Percentiles rank a stretch among this genome's conserved stretches.
Conservation (phyloP, 2,113 vertebrate species). For the Camelus dromedarius region DNA sequence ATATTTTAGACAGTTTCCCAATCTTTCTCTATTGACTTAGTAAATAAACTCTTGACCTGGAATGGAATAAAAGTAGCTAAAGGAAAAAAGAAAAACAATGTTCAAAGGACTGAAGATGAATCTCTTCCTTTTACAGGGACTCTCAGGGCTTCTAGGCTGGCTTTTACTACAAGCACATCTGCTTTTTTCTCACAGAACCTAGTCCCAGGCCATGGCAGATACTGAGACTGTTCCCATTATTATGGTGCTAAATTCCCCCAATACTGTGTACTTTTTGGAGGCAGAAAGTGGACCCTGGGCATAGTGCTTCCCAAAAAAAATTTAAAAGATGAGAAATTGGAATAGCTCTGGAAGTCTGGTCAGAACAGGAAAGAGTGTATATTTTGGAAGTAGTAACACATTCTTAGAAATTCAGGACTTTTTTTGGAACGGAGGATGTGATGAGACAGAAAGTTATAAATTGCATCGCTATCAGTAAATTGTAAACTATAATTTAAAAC, state of each 20-base stretch:
- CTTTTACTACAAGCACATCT: conserved; percentile 30
- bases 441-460: conserved; percentile 50
- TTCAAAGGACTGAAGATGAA: background rate
- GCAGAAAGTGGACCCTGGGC: background rate
- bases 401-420: background rate
- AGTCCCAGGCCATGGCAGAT: background rate
- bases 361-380: background rate
- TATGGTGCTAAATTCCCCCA: background rate
- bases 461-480: conserved; percentile 37
- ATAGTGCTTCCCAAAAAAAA: conserved; percentile 32
- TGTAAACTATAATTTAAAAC: background rate
- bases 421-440: background rate
- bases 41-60: conserved; percentile 59
- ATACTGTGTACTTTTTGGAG: background rate
- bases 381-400: conserved; percentile 40
- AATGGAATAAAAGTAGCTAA: conserved; percentile 47
- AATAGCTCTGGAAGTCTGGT: background rate
- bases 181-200: background rate
- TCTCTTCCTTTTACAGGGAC: background rate
- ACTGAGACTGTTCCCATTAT: background rate
- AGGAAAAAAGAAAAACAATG: conserved; percentile 35
- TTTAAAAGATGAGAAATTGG: conserved; percentile 46
- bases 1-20: conserved; percentile 32
- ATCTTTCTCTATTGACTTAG: conserved; percentile 3
- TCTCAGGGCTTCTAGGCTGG: background rate